These are phyloP conservation scores for Melanargia galathea DNA, from an alignment of 2,888 invertebrate species.

Conservation along the genomic window DNA sequence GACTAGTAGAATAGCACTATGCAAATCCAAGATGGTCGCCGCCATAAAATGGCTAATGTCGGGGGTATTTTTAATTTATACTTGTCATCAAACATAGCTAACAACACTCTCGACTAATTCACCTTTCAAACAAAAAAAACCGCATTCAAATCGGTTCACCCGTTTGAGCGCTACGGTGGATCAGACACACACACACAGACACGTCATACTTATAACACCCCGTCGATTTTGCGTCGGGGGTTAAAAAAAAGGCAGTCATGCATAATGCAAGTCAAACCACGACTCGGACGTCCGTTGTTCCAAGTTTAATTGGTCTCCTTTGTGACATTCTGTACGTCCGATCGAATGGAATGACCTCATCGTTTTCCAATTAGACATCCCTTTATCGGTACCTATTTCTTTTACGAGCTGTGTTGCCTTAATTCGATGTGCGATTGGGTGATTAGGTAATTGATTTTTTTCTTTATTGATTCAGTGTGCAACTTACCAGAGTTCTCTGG, in stretches of 20 bases:
- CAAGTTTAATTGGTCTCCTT: slow-evolving; percentile 13
- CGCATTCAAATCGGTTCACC: no score
- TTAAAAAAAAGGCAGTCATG: neutral
- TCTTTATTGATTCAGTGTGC: neutral
- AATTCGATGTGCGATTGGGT: neutral
- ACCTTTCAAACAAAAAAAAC: no score
- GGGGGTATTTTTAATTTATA: no score
- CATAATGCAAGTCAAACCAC: neutral
- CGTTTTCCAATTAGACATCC: slow-evolving; percentile 22
- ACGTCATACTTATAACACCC: no score
- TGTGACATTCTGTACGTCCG: slow-evolving; percentile 11
- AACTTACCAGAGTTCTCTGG: neutral
- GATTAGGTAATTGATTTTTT: neutral
- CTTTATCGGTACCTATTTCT: slow-evolving; percentile 13
- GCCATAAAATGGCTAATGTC: no score
- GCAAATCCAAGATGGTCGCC: no score
- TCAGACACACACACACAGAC: no score
- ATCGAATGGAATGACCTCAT: slow-evolving; percentile 19
- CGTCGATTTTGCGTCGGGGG: no score
- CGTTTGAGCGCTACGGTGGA: no score
- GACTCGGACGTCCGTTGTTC: neutral
- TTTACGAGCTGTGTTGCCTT: slow-evolving; percentile 1
- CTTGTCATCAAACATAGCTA: no score
- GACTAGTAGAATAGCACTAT: no score
- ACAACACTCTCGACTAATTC: no score